These are phyloP conservation scores for Lydus trimaculatus DNA, from an alignment of 2,888 invertebrate species.

Conservation along the genomic window DNA sequence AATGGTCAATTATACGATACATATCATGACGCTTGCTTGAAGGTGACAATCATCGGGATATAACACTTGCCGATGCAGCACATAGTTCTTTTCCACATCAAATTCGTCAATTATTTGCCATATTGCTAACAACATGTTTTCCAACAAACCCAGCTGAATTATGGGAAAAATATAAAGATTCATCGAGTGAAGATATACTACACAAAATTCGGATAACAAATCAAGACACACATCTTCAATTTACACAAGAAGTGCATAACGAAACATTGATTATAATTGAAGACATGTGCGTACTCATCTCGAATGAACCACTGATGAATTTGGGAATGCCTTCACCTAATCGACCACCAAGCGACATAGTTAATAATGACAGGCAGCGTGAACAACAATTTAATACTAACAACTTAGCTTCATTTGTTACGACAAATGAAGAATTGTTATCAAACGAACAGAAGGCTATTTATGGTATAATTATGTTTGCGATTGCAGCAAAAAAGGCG, in stretches of 20 bases:
- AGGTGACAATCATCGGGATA: constrained; percentile 41
- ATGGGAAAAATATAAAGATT: constrained; percentile 42
- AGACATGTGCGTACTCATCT: too few relatives aligned
- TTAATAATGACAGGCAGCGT: too few relatives aligned
- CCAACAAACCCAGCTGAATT: constrained; percentile 41
- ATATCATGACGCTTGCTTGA: constrained; percentile 49
- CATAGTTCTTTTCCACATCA: constrained; percentile 29
- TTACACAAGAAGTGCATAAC: too few relatives aligned
- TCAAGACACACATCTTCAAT: too few relatives aligned
- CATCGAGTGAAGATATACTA: constrained; percentile 34
- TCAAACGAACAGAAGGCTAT: too few relatives aligned
- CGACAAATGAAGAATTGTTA: neutral
- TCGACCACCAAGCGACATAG: too few relatives aligned
- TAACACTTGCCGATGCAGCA: constrained; percentile 33
- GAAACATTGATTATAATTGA: too few relatives aligned
- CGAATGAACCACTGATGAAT: too few relatives aligned
- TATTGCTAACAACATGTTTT: constrained; percentile 39
- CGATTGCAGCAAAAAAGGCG: neutral
- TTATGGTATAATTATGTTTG: too few relatives aligned
- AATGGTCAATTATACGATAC: constrained; percentile 43
- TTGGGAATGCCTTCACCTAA: too few relatives aligned
- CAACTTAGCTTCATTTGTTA: too few relatives aligned
- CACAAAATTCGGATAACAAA: neutral
- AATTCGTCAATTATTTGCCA: constrained; percentile 39
- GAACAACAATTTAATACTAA: too few relatives aligned